Percentiles rank a stretch among this genome's conserved stretches.
Evolutionary conservation across 2,888 invertebrate genomes (phyloP).

Genomic region (Tetrapedia diversipes): DNA sequence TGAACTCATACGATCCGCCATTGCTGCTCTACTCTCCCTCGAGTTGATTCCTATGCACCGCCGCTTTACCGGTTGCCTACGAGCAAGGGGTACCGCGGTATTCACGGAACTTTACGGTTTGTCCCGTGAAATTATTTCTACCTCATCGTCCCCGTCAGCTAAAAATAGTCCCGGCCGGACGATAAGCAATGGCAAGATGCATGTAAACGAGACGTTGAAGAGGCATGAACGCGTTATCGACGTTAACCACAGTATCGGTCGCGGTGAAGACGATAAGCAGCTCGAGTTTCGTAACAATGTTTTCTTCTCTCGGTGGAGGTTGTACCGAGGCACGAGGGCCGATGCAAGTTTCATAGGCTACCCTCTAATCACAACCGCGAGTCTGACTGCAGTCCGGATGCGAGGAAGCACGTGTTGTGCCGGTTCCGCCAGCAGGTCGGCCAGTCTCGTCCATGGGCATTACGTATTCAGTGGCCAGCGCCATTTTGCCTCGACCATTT

Average conservation of each 20-base stretch:
- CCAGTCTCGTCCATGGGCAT: slow-evolving; percentile 71
- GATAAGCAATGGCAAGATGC: neutral
- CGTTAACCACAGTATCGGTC: neutral
- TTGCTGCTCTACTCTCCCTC: neutral
- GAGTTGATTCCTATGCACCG: slow-evolving; percentile 9
- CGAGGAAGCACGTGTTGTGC: slow-evolving; percentile 60
- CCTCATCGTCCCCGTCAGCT: neutral
- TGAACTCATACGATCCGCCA: neutral
- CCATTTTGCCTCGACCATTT: slow-evolving; percentile 83
- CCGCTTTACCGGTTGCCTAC: slow-evolving; percentile 47
- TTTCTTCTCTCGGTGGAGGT: neutral
- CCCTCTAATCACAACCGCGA: slow-evolving; percentile 60
- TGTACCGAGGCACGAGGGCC: slow-evolving; percentile 19
- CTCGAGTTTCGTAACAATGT: slow-evolving; percentile 29
- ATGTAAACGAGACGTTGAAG: neutral
- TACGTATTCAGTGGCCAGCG: slow-evolving; percentile 81
- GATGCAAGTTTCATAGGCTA: slow-evolving; percentile 40
- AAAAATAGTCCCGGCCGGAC: neutral
- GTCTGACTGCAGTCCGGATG: slow-evolving; percentile 55
- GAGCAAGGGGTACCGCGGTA: slow-evolving; percentile 41
- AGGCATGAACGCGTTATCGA: neutral
- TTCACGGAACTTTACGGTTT: neutral
- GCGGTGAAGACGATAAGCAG: neutral
- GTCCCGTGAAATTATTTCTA: neutral
- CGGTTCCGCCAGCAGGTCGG: slow-evolving; percentile 59